These are phyloP conservation scores for Tympanuchus pallidicinctus DNA, from an alignment of 2,113 vertebrate species.

Conservation along the genomic window DNA sequence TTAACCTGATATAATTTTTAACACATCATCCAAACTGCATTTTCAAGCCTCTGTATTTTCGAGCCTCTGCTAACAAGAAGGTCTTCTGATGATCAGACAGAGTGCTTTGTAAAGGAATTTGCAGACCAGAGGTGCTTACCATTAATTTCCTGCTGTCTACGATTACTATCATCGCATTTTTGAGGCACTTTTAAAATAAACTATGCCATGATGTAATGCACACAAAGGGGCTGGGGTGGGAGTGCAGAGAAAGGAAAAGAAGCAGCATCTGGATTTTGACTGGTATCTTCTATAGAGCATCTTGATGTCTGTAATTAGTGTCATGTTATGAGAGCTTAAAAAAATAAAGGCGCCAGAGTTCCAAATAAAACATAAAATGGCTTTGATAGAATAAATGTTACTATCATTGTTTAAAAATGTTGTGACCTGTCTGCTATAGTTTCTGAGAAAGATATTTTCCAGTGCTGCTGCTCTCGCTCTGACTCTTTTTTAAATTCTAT, in stretches of 20 bases:
- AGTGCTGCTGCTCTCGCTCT: conserved; percentile 70
- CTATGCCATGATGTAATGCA: conserved; percentile 87
- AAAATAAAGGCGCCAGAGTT: conserved; percentile 91
- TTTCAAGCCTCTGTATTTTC: conserved; percentile 68
- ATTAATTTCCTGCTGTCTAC: conserved; percentile 89
- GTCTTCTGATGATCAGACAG: conserved; percentile 80
- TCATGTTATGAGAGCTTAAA: conserved; percentile 91
- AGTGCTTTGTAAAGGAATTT: conserved; percentile 84
- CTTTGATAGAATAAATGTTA: conserved; percentile 97
- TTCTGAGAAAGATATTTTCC: conserved; percentile 87
- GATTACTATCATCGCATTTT: conserved; percentile 91
- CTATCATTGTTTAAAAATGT: conserved; percentile 94
- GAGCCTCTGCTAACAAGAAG: conserved; percentile 81
- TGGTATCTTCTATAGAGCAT: conserved; percentile 88
- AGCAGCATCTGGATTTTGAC: conserved; percentile 83
- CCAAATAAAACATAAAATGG: conserved; percentile 98
- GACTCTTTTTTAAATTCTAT: conserved; percentile 76
- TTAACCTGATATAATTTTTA: conserved; percentile 64
- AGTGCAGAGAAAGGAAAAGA: conserved; percentile 76
- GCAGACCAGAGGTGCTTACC: conserved; percentile 78
- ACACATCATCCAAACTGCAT: conserved; percentile 50
- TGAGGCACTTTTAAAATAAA: conserved; percentile 93
- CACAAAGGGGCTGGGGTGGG: conserved; percentile 64
- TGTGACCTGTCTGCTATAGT: conserved; percentile 88
- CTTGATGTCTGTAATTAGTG: conserved; percentile 98